Percentiles rank a stretch among this genome's conserved stretches.
Evolutionary conservation across 2,797 vertebrate genomes (phyloP).

Genomic region (Cyprinella venusta): DNA sequence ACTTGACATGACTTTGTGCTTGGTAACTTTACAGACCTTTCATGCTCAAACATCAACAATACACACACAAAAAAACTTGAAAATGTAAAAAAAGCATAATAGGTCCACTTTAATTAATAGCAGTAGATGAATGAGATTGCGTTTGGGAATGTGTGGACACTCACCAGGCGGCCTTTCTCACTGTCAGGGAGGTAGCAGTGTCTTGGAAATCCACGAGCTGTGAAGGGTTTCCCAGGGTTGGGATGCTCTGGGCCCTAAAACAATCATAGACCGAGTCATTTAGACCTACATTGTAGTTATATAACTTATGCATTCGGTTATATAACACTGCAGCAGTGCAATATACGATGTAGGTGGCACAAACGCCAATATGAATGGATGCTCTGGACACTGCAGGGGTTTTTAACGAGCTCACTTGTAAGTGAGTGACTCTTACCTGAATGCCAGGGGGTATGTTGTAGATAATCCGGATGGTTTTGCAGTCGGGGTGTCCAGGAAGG

Average conservation of each 20-base stretch:
- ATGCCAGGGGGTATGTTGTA: slow-evolving; percentile 97
- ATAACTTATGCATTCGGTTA: neutral
- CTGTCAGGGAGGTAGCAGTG: slow-evolving; percentile 97
- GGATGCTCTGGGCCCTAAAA: slow-evolving; percentile 90
- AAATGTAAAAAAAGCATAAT: neutral
- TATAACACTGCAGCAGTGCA: slow-evolving; percentile 25
- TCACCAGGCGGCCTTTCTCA: slow-evolving; percentile 92
- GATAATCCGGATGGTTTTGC: slow-evolving; percentile 96
- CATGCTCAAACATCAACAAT: neutral
- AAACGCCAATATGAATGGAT: neutral
- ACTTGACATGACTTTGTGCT: no score
- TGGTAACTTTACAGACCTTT: neutral
- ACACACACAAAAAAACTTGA: neutral
- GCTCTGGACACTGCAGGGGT: neutral
- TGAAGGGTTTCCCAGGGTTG: slow-evolving; percentile 93
- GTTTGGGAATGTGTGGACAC: neutral
- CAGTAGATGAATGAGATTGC: neutral
- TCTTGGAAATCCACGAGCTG: slow-evolving; percentile 92
- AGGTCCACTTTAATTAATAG: neutral
- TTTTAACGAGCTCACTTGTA: neutral
- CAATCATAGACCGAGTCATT: slow-evolving; percentile 20
- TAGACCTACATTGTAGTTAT: neutral
- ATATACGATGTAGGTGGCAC: slow-evolving; percentile 9
- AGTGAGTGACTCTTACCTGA: slow-evolving; percentile 78
- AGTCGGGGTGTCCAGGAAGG: slow-evolving; percentile 91